Evolutionary conservation across 1,140 invertebrate genomes (phyloP).

Genomic region (Aphelinus certus): DNA sequence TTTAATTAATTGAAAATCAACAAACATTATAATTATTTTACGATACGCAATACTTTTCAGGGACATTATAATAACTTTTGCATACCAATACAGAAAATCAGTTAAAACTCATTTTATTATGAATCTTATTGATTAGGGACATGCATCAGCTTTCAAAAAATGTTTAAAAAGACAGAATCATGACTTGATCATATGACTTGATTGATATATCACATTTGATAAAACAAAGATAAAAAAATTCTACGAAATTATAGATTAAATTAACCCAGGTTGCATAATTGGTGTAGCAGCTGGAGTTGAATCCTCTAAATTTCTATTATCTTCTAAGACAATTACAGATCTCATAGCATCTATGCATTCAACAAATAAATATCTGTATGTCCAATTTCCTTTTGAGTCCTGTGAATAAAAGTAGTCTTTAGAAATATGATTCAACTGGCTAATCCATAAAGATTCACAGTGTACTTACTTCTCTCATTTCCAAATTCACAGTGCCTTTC

Average conservation of each 20-base stretch:
- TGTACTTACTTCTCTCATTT: conserved; percentile 80
- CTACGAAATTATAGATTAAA: not conserved
- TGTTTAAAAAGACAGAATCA: no score
- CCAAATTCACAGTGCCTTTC: conserved; percentile 84
- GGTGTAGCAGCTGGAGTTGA: not conserved
- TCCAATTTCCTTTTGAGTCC: conserved; percentile 79
- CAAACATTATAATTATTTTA: no score
- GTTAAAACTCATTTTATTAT: no score
- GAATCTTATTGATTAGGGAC: no score
- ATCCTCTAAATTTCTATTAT: conserved; percentile 67
- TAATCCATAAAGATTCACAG: conserved; percentile 14
- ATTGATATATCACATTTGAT: no score
- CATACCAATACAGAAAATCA: no score
- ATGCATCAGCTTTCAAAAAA: no score
- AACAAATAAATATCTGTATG: conserved; percentile 85
- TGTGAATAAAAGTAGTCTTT: conserved; percentile 64
- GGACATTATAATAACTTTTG: no score
- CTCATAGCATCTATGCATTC: conserved; percentile 81
- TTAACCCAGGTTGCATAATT: conserved; percentile 20
- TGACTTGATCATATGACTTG: no score
- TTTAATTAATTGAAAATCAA: no score
- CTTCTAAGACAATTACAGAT: conserved; percentile 78
- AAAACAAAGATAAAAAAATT: not conserved
- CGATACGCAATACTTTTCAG: no score
- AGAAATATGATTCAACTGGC: conserved; percentile 8